These are phyloP conservation scores for Tethea ocularis DNA, from an alignment of 2,888 invertebrate species.

Conservation along the genomic window DNA sequence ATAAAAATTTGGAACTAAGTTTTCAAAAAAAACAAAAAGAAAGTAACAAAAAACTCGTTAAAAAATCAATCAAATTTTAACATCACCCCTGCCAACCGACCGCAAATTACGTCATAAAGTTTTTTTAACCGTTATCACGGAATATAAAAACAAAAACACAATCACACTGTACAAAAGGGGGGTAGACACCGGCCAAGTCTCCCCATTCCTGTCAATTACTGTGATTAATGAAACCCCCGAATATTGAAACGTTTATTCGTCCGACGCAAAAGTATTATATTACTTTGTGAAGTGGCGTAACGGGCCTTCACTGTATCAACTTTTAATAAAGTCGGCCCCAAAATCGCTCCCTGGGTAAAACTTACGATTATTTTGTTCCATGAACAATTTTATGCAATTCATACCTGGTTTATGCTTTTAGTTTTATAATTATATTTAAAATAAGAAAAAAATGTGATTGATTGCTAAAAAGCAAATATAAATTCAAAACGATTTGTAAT, in stretches of 20 bases:
- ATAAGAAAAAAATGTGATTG: not conserved
- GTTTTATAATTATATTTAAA: not conserved
- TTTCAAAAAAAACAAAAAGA: not conserved
- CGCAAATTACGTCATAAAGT: constrained; percentile 31
- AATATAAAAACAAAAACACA: constrained; percentile 54
- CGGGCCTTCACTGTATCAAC: constrained; percentile 52
- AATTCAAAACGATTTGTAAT: not conserved
- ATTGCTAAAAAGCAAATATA: not conserved
- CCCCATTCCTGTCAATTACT: constrained; percentile 78
- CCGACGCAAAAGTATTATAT: constrained; percentile 75
- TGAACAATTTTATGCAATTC: constrained; percentile 8
- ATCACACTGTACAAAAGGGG: constrained; percentile 29
- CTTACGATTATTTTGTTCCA: constrained; percentile 18
- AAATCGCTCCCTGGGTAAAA: constrained; percentile 38
- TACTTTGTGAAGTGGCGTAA: constrained; percentile 63
- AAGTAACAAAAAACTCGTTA: constrained; percentile 6
- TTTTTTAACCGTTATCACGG: constrained; percentile 54
- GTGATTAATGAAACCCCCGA: constrained; percentile 79
- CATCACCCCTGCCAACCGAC: constrained; percentile 11
- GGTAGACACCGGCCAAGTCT: constrained; percentile 59
- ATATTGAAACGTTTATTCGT: constrained; percentile 81
- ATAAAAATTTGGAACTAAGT: not conserved
- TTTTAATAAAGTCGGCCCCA: constrained; percentile 67
- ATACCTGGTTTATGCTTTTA: not conserved
- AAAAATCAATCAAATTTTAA: constrained; percentile 7